phyloP scores from a whole-genome alignment of 2,113 vertebrate genomes.

The Aspiorhynchus laticeps region DNA sequence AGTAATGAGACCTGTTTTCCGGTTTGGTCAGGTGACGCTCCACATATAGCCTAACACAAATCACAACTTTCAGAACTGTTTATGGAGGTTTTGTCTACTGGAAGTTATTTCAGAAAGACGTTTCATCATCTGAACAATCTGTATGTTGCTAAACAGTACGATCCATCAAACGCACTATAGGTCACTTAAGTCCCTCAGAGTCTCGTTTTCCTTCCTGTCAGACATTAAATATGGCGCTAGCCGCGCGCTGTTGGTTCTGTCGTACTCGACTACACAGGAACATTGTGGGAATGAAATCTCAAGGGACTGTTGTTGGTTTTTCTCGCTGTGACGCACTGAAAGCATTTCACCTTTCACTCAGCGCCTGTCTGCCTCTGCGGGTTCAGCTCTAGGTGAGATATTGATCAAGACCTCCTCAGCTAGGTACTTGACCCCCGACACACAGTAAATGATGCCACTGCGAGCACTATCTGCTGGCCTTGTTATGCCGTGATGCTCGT shows the following conservation, averaged over 20 bases:
- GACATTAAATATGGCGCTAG: background rate
- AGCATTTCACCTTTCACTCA: slow-evolving; percentile 40
- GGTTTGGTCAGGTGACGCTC: too few species aligned
- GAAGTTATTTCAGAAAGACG: background rate
- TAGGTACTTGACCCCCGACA: slow-evolving; percentile 39
- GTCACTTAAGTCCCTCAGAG: background rate
- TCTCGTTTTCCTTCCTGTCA: background rate
- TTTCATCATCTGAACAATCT: background rate
- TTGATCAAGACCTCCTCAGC: slow-evolving; percentile 53
- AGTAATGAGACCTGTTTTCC: too few species aligned
- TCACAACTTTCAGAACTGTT: background rate
- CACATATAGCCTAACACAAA: too few species aligned
- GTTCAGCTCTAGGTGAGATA: slow-evolving; percentile 48
- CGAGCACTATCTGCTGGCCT: slow-evolving; percentile 24
- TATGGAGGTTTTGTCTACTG: background rate
- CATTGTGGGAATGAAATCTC: background rate
- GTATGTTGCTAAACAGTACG: background rate
- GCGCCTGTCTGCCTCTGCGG: slow-evolving; percentile 10
- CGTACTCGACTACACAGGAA: background rate
- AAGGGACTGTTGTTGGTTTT: background rate
- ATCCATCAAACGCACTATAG: too few species aligned
- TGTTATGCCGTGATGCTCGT: background rate
- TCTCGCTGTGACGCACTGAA: slow-evolving; percentile 30
- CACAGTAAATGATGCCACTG: slow-evolving; percentile 47
- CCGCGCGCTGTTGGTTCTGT: background rate